A percentile compares a stretch with the other conserved stretches of the same genome.
Conservation (phyloP, 2,113 vertebrate species). For the Galeopterus variegatus region DNA sequence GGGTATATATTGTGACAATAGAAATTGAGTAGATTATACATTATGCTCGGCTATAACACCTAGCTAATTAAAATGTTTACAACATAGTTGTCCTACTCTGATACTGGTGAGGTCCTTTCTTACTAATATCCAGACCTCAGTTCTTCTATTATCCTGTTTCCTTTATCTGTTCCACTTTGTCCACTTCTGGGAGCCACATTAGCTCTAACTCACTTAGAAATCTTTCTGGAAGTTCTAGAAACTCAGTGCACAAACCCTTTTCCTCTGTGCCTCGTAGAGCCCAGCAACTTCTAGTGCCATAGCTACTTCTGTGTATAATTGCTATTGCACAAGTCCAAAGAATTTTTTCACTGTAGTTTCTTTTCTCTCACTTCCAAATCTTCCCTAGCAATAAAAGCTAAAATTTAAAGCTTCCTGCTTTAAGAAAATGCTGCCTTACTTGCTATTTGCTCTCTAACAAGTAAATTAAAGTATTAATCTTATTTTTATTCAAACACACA, state of each 20-base stretch:
- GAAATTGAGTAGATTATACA: neutral
- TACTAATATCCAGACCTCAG: neutral
- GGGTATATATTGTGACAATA: neutral
- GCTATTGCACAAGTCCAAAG: neutral
- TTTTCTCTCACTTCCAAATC: neutral
- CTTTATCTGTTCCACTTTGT: neutral
- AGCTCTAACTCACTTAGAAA: neutral
- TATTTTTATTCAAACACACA: neutral
- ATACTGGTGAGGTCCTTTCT: neutral
- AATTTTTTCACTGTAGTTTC: neutral
- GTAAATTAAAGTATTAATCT: neutral
- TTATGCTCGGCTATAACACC: neutral
- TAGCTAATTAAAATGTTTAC: neutral
- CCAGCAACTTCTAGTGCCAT: neutral
- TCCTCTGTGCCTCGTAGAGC: neutral
- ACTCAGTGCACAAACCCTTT: neutral
- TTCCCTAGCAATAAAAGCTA: neutral
- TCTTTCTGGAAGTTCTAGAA: neutral
- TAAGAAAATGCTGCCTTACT: neutral
- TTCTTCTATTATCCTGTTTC: neutral
- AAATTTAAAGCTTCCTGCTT: neutral
- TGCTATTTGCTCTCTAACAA: neutral
- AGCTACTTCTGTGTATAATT: slow-evolving; percentile 5
- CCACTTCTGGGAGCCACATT: neutral
- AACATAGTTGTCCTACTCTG: neutral